Conservation (phyloP, 2,888 invertebrate genomes). For the Junonia oenone region DNA sequence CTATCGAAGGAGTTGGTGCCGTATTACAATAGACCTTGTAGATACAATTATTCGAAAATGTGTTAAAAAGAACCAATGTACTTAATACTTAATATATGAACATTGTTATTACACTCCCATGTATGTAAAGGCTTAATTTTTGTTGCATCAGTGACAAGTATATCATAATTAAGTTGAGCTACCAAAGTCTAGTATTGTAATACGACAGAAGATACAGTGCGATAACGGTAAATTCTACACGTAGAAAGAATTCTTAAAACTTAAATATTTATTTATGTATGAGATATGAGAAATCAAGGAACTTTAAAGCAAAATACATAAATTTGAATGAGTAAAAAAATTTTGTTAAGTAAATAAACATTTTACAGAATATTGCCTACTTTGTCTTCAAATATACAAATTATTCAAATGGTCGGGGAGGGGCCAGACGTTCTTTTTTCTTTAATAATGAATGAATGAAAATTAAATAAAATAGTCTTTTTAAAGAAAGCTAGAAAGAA, state of each 20-base stretch:
- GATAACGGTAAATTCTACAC: conserved; percentile 8
- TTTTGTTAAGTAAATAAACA: too few relatives aligned
- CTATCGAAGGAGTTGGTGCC: conserved; percentile 8
- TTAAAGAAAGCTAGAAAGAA: too few relatives aligned
- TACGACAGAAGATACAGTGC: conserved; percentile 11
- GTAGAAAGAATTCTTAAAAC: conserved; percentile 1
- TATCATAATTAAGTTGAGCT: neutral
- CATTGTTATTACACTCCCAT: too few relatives aligned
- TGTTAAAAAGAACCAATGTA: neutral
- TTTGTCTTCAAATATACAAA: too few relatives aligned
- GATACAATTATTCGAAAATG: neutral
- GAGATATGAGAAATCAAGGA: neutral
- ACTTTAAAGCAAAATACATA: neutral
- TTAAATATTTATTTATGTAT: conserved; percentile 5
- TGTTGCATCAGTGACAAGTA: neutral
- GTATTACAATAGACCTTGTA: conserved; percentile 10
- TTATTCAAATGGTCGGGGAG: too few relatives aligned
- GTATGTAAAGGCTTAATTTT: too few relatives aligned
- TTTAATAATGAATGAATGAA: too few relatives aligned
- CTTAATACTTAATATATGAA: neutral
- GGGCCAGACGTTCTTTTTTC: too few relatives aligned
- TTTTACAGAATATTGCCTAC: too few relatives aligned
- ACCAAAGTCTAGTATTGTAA: neutral
- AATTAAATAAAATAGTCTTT: too few relatives aligned
- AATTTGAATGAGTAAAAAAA: too few relatives aligned